Evolutionary conservation across 2,797 vertebrate genomes (phyloP), one percentile per base, ranked within the genome.

Genomic region (Paratrypauchen microcephalus): DNA sequence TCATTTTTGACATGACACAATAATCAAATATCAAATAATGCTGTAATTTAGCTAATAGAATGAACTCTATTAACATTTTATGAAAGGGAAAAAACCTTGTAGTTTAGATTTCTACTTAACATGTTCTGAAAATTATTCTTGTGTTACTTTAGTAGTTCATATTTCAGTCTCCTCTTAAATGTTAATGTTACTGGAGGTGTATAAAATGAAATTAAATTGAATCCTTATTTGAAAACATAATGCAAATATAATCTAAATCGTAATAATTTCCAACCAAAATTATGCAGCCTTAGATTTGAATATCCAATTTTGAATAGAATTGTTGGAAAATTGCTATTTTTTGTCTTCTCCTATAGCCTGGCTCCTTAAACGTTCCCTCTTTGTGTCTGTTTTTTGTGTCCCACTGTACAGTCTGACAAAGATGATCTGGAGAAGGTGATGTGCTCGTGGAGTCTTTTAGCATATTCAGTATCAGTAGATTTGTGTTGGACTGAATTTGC

Each of bases 391-490:
- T 57, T 63, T 80, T 79, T 83, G 69, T 78, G 59, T 55, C 36
- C 65, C 72, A 62, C 65, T 60, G 12, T 2, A 71, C 80, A 86
- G 84, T 81, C 72, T 79, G 82, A 74, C 83, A 77, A 48, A 30
- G 77, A 77, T 62, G 76, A 86, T 55, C 52, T 54, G 41, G 72
- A 83, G 63, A 79, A 85, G 81, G 83, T 86, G 81, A 86, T 63
- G 65, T 72, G 73, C 69, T 16, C 65, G 19, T 45, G 11, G 9
- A 68, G 32, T 3, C 19, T 72, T 30, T 48, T 61, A 4, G 61
- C 9, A 2, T 70, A n/a, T 63, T 68, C 70, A 47, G 23, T 18
- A 2, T 59, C 28, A 69, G 2, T 65, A 0, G 0, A 18, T 70
- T 73, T 75, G 69, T 62, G 9, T 48, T 80, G 75, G 36, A n/a